Evolutionary conservation across 2,113 vertebrate species (phyloP).

Genomic region (Indicator indicator): DNA sequence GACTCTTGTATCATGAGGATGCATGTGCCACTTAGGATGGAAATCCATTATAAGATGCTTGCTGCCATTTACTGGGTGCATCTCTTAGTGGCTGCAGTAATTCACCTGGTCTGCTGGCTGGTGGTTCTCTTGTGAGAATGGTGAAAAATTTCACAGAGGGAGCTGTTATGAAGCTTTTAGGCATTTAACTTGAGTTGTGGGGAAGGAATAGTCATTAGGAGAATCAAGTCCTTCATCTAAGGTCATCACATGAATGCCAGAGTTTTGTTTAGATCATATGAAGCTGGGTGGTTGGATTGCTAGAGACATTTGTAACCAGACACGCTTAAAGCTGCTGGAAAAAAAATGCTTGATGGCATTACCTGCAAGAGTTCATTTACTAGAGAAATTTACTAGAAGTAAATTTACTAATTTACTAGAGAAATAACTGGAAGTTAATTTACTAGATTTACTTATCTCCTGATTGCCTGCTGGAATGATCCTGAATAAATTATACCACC

Average conservation of each 20-base stretch:
- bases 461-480: background rate
- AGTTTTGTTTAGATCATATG: background rate
- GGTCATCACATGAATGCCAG: background rate
- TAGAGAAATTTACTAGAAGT: no score
- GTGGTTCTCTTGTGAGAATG: background rate
- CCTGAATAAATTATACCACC: background rate
- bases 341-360: background rate
- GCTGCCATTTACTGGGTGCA: background rate
- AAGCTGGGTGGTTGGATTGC: background rate
- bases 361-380: constrained; percentile 7
- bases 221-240: background rate
- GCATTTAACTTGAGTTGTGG: background rate
- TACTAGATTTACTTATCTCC: background rate
- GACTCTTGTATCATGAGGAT: background rate
- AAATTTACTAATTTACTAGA: no score
- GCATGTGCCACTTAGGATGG: background rate
- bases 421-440: no score
- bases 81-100: background rate
- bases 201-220: background rate
- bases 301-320: background rate
- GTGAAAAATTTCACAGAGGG: background rate
- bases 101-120: background rate
- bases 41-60: background rate
- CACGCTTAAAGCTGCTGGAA: background rate
- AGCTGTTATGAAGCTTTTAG: background rate